Evolutionary conservation across 2,888 invertebrate species (phyloP).

Genomic region (Microdon myrmicae): DNA sequence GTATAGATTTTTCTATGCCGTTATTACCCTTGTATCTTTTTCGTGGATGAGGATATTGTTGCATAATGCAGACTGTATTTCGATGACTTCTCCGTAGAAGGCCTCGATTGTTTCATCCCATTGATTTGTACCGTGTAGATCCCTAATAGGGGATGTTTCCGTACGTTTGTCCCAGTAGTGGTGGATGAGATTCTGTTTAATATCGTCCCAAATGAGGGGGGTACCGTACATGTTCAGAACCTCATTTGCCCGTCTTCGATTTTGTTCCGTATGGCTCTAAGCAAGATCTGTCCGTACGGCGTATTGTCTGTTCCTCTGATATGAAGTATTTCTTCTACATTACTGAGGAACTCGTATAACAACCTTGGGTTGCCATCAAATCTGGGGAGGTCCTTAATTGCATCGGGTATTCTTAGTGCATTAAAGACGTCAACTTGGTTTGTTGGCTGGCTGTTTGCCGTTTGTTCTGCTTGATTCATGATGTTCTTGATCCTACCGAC

Average conservation of each 20-base stretch:
- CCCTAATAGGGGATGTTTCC: constrained; percentile 32
- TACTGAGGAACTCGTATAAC: constrained; percentile 37
- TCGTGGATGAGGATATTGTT: constrained; percentile 46
- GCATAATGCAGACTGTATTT: constrained; percentile 37
- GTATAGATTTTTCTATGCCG: constrained; percentile 36
- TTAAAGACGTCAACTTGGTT: constrained; percentile 23
- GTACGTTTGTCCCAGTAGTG: constrained; percentile 39
- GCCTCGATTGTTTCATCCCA: constrained; percentile 14
- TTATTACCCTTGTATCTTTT: constrained; percentile 22
- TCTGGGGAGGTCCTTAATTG: constrained; percentile 40
- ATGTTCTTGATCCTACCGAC: too few species aligned
- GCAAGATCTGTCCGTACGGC: constrained; percentile 26
- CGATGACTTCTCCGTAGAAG: constrained; percentile 28
- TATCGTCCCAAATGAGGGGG: constrained; percentile 29
- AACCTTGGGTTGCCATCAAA: constrained; percentile 33
- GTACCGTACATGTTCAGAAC: constrained; percentile 48
- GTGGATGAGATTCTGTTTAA: constrained; percentile 47
- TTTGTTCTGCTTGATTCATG: too few species aligned
- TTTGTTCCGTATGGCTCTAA: constrained; percentile 48
- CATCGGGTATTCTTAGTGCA: constrained; percentile 42
- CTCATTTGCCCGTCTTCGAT: constrained; percentile 47
- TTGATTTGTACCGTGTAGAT: constrained; percentile 32
- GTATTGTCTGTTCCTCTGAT: constrained; percentile 19
- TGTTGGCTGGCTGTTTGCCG: too few species aligned
- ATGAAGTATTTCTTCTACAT: constrained; percentile 38